A percentile compares a stretch with the other conserved stretches of the same genome.
Evolutionary conservation across 2,888 invertebrate genomes (phyloP).

Genomic region (Megaustenia siamemsis): DNA sequence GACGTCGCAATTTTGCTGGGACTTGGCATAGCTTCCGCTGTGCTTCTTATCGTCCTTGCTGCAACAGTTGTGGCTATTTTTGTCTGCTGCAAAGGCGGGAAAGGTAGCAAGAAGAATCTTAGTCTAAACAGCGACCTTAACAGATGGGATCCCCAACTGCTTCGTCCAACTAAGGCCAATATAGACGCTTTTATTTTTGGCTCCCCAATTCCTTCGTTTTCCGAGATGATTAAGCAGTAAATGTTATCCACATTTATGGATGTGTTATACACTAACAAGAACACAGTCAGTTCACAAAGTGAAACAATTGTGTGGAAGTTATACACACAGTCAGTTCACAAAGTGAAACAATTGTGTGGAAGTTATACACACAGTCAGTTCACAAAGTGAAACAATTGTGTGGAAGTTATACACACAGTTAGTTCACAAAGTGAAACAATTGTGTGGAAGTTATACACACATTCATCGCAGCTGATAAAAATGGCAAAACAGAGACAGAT

Average conservation of each 20-base stretch:
- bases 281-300: too few species aligned
- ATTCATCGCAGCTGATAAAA: too few species aligned
- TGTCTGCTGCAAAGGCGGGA: neutral
- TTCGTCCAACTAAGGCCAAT: slow-evolving; percentile 35
- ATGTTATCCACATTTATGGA: neutral
- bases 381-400: too few species aligned
- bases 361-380: too few species aligned
- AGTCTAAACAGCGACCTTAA: slow-evolving; percentile 40
- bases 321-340: too few species aligned
- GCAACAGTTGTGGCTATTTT: neutral
- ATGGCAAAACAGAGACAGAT: too few species aligned
- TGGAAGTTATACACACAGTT: too few species aligned
- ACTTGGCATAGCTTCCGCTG: neutral
- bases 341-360: too few species aligned
- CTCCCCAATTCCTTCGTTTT: slow-evolving; percentile 28
- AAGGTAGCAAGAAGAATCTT: slow-evolving; percentile 9
- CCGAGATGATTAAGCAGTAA: slow-evolving; percentile 41
- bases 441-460: too few species aligned
- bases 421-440: too few species aligned
- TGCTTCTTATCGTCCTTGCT: neutral
- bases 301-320: too few species aligned
- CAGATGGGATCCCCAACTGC: slow-evolving; percentile 47
- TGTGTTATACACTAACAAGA: too few species aligned
- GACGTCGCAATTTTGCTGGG: neutral
- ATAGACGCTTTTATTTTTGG: slow-evolving; percentile 46